Conservation (phyloP, 2,888 invertebrate genomes). For the Philonicus albiceps region DNA sequence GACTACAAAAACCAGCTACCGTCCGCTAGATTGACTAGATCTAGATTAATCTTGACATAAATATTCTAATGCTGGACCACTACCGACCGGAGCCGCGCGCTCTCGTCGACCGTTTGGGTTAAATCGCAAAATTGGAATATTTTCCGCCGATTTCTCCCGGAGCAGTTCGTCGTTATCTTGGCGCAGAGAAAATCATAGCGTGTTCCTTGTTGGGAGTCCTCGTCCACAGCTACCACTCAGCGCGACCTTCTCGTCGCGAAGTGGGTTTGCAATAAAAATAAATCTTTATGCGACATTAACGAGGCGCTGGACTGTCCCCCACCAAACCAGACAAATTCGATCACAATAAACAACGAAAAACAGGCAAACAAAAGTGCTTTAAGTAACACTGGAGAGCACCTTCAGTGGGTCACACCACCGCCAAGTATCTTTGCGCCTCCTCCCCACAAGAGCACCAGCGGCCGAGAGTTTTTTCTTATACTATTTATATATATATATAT, state of each 20-base stretch:
- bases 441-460: not conserved
- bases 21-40: constrained; percentile 11
- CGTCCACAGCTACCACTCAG: not conserved
- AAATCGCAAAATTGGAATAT: not conserved
- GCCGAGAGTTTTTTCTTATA: not conserved
- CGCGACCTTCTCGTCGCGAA: not conserved
- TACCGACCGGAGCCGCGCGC: not conserved
- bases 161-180: not conserved
- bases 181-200: not conserved
- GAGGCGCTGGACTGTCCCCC: not conserved
- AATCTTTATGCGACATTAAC: constrained; percentile 11
- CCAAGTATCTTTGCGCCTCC: not conserved
- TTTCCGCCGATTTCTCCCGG: not conserved
- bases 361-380: not conserved
- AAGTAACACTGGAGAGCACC: not conserved
- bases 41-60: constrained; percentile 10
- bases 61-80: not conserved
- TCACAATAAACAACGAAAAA: constrained; percentile 17
- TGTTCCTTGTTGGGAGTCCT: not conserved
- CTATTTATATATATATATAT: no score
- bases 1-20: not conserved
- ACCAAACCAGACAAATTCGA: not conserved
- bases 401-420: constrained; percentile 4
- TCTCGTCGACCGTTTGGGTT: not conserved
- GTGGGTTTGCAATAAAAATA: not conserved